Conservation (phyloP, 2,113 vertebrate genomes). For the Xerus inauris region DNA sequence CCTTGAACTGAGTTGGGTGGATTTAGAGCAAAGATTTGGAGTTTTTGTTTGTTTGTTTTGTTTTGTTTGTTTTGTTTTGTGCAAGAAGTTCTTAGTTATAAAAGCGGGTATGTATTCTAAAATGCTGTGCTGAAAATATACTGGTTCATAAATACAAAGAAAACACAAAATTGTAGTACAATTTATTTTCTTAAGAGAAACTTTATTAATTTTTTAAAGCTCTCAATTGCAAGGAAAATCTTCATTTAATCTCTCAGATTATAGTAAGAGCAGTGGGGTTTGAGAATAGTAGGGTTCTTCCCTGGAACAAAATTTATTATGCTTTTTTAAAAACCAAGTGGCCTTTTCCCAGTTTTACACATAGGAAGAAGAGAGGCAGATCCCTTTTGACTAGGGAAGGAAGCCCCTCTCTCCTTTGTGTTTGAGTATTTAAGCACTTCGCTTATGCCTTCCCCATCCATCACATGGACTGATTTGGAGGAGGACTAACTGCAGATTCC, state of each 20-base stretch:
- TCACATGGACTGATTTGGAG: background rate
- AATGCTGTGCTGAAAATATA: background rate
- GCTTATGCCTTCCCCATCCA: background rate
- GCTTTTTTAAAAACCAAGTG: background rate
- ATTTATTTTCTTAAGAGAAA: constrained; percentile 33
- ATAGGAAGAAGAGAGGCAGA: too few species aligned
- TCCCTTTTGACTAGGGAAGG: background rate
- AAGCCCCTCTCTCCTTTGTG: background rate
- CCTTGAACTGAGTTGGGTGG: background rate
- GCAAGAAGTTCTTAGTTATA: background rate
- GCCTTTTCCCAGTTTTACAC: background rate
- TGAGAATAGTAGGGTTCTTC: background rate
- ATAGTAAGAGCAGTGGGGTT: background rate
- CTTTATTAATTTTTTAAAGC: background rate
- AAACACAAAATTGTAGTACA: background rate
- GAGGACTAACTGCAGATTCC: background rate
- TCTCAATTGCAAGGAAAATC: background rate
- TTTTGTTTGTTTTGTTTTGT: background rate
- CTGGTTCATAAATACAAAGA: background rate
- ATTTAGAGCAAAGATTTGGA: background rate
- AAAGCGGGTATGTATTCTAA: background rate
- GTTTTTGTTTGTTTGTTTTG: background rate
- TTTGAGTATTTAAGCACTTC: background rate
- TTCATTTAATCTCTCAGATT: background rate
- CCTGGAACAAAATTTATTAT: background rate